Evolutionary conservation across 2,113 vertebrate genomes (phyloP), one percentile per base, ranked within the genome.

Genomic region (Heterotis niloticus): DNA sequence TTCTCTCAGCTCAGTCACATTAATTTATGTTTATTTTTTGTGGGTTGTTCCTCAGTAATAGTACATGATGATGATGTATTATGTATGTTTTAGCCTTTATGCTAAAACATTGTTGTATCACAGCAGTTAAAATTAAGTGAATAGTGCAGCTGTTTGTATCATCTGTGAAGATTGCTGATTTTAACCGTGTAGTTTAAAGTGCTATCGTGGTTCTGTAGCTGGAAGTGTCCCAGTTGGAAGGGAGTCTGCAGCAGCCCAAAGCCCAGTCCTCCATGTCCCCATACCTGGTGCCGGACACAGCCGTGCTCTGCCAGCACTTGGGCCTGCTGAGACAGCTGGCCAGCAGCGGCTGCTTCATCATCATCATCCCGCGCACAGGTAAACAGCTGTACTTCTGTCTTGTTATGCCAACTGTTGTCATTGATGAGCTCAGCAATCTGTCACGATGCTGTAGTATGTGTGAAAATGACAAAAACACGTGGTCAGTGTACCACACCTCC

Each of bases 361-460:
- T 99, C 90, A 96, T 99, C 92, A 99, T 98, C 88, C 97, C 97
- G 0, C 92, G 96, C 78, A 96, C 96, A 89, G 97, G 97, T 99
- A 69, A 77, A 57, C 87, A 71, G 34, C 29, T 7, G 62, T 0
- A 26, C 75, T 7, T 7, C 75, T 78, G 12, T 70, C 59, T 0
- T 28, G 14, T 26, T n/a, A n/a, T 4, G 24, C 74, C 14, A 7
- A 4, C 3, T 2, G 34, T 44, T 7, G 7, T 44, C 7, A 7
- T 44, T 44, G 34, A 44, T 44, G 34, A 44, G 7, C 34, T 44
- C 34, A 7, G 3, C 34, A 44, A 44, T 44, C 34, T 44, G 34
- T 44, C 34, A 44, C 34, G 34, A 44, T 44, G 34, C 34, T 2
- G 2, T 44, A 44, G 2, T 4, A 44, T 44, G 34, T 44, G 34